Conservation (phyloP, 2,888 invertebrate species). For the Bursaphelenchus okinawaensis region DNA sequence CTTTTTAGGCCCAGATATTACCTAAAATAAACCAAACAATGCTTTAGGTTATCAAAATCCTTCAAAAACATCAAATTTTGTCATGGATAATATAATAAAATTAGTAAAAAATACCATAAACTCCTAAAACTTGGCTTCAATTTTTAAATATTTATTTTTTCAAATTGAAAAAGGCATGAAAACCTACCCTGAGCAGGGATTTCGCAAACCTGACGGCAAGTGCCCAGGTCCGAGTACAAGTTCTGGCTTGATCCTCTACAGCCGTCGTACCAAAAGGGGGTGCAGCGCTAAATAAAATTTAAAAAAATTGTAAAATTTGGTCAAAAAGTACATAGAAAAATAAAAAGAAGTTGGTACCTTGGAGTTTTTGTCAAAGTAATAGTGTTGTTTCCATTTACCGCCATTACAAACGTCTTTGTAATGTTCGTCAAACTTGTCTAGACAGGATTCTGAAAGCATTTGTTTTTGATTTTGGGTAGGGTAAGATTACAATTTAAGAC, state of each 20-base stretch:
- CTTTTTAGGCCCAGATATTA: no score
- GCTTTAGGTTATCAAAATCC: no score
- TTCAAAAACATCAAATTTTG: no score
- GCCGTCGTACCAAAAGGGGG: slow-evolving; percentile 55
- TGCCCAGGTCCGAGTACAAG: slow-evolving; percentile 46
- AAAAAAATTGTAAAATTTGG: background rate
- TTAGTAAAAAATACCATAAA: no score
- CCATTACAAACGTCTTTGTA: slow-evolving; percentile 54
- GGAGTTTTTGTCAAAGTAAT: slow-evolving; percentile 43
- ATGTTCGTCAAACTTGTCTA: slow-evolving; percentile 52
- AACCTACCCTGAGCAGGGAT: slow-evolving; percentile 34
- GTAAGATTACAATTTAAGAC: slow-evolving; percentile 11
- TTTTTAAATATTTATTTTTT: no score
- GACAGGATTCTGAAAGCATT: slow-evolving; percentile 28
- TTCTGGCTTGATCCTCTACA: slow-evolving; percentile 46
- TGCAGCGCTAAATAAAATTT: slow-evolving; percentile 34
- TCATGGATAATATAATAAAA: no score
- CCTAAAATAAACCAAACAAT: no score
- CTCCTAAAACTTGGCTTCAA: no score
- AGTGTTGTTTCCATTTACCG: slow-evolving; percentile 52
- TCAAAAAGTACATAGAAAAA: no score
- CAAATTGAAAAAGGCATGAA: background rate
- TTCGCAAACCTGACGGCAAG: slow-evolving; percentile 47
- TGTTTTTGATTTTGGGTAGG: background rate
- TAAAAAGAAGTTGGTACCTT: no score